Conservation (phyloP, 2,113 vertebrate species). For the Rhabdomys dilectus region DNA sequence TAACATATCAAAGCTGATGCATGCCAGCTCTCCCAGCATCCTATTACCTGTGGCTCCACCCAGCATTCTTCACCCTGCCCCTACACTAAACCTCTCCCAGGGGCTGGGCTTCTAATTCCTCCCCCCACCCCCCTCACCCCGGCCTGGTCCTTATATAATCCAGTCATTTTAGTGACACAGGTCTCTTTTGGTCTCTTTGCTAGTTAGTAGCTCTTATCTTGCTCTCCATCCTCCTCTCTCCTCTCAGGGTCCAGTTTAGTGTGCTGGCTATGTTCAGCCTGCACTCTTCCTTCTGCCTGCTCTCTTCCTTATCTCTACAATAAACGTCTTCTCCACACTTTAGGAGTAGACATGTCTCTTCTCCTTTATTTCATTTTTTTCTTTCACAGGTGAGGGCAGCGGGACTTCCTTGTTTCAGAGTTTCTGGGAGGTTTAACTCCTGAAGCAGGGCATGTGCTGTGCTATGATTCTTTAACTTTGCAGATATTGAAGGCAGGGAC, state of each 20-base stretch:
- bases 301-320: background rate
- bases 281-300: background rate
- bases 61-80: background rate
- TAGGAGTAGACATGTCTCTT: background rate
- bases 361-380: background rate
- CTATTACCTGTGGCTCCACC: background rate
- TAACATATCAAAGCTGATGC: background rate
- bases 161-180: background rate
- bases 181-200: background rate
- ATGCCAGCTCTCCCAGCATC: background rate
- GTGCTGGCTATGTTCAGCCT: background rate
- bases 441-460: background rate
- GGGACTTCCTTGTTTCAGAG: background rate
- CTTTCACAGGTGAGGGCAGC: background rate
- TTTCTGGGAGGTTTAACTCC: background rate
- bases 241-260: background rate
- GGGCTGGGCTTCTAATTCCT: background rate
- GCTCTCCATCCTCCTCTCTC: no score
- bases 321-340: background rate
- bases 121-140: background rate
- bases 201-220: background rate
- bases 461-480: background rate
- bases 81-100: background rate
- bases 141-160: background rate
- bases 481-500: background rate